phyloP scores from a whole-genome alignment of 2,888 invertebrate genomes.

The Perizoma affinitatum region DNA sequence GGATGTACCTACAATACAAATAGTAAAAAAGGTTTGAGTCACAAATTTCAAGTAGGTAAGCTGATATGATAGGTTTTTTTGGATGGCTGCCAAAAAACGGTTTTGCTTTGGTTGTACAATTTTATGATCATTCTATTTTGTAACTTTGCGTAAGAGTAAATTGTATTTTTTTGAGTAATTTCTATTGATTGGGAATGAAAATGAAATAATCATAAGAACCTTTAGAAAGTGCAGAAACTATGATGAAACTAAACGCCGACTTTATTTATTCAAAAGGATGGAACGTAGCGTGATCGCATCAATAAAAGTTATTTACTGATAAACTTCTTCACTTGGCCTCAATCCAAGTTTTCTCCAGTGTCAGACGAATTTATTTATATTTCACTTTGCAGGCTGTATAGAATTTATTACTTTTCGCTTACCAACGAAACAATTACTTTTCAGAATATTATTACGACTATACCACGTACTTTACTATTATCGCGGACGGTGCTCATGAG shows the following conservation, averaged over 20 bases:
- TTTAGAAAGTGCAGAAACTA: not conserved
- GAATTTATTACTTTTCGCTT: not conserved
- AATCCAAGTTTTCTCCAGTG: conserved; percentile 58
- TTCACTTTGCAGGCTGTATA: conserved; percentile 37
- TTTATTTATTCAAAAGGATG: conserved; percentile 3
- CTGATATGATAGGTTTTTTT: no score
- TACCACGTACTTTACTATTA: no score
- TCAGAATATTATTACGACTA: no score
- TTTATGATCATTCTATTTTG: no score
- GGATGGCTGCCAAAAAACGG: no score
- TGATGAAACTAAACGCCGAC: not conserved
- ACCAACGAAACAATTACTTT: not conserved
- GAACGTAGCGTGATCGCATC: conserved; percentile 10
- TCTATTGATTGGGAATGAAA: not conserved
- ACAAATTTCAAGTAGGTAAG: no score
- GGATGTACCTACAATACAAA: no score
- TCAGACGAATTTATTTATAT: conserved; percentile 53
- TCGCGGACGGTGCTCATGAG: no score
- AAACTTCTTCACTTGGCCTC: conserved; percentile 54
- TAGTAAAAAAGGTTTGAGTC: no score
- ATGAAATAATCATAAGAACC: not conserved
- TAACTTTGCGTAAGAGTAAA: no score
- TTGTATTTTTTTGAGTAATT: no score
- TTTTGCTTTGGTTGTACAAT: no score
- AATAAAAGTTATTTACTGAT: conserved; percentile 18